Conservation (phyloP, 2,797 vertebrate species). For the Amniataba percoides region DNA sequence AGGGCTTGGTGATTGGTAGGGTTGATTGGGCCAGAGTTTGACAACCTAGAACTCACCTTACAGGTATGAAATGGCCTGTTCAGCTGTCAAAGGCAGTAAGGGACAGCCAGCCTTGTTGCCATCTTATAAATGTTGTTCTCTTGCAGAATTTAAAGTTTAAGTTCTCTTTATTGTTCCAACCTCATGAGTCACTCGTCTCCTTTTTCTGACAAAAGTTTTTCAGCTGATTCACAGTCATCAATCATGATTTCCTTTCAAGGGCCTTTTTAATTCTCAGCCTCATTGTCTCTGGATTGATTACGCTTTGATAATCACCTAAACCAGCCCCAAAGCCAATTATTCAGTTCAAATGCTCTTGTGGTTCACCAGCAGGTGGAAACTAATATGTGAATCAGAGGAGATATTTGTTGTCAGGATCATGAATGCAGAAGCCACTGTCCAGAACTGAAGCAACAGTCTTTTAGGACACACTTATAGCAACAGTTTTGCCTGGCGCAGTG, state of each 20-base stretch:
- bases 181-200: background rate
- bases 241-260: background rate
- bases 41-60: background rate
- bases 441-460: constrained; percentile 1
- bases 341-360: background rate
- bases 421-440: background rate
- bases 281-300: constrained; percentile 7
- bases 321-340: background rate
- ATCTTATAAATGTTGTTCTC: background rate
- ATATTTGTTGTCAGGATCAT: background rate
- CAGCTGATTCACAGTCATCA: background rate
- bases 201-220: background rate
- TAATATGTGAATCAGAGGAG: background rate
- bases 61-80: background rate
- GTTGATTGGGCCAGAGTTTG: background rate
- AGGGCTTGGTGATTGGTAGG: background rate
- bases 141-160: background rate
- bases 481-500: constrained; percentile 3
- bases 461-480: background rate
- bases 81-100: background rate
- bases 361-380: background rate
- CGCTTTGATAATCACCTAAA: constrained; percentile 5
- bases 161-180: background rate
- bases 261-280: background rate
- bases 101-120: background rate